Evolutionary conservation across 2,113 vertebrate genomes (phyloP), one percentile per base, ranked within the genome.

Genomic region (Uropsilus gracilis): DNA sequence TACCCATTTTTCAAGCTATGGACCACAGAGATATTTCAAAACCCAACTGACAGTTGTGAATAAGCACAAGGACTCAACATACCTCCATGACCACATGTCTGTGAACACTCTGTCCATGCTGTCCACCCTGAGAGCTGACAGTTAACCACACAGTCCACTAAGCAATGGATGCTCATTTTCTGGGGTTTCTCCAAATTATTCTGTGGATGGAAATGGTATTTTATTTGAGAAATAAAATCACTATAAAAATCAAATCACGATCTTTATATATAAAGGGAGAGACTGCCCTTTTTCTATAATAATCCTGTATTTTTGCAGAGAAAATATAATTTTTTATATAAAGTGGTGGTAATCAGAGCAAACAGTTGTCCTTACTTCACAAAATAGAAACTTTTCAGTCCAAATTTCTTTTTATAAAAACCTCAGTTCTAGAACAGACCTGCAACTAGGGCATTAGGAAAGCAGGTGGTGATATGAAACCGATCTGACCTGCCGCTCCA

Each of bases 111-210:
- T 0, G 98, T 99, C 99, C 99, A 99, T 6, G 98, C n/a, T 0
- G 99, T 99, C 99, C 99, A 99, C 0, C 98, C 98, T 0, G 99
- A 99, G 50, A 99, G 98, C 32, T 97, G 98, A 95, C 99, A 99
- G 98, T 99, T 99, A 90, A 99, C 98, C 0, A 99, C 97, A 53
- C 99, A 99, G 16, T 98, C 98, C 69, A 99, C 99, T 94, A 97
- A 77, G 8, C 99, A 99, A 37, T 77, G 96, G 71, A 98, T 97
- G 13, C 97, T 98, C 85, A 98, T 98, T 94, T 88, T 98, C 98
- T 97, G 85, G 0, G 98, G 98, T 86, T 98, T 98, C 97, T 98
- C 98, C 97, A 99, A 97, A 34, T 82, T 97, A 66, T 92, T 94
- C 99, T 99, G 98, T 3, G 91, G 95, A 95, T 6, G 44, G 53